Evolutionary conservation across 2,113 vertebrate species (phyloP).

Genomic region (Hippocampus zosterae): DNA sequence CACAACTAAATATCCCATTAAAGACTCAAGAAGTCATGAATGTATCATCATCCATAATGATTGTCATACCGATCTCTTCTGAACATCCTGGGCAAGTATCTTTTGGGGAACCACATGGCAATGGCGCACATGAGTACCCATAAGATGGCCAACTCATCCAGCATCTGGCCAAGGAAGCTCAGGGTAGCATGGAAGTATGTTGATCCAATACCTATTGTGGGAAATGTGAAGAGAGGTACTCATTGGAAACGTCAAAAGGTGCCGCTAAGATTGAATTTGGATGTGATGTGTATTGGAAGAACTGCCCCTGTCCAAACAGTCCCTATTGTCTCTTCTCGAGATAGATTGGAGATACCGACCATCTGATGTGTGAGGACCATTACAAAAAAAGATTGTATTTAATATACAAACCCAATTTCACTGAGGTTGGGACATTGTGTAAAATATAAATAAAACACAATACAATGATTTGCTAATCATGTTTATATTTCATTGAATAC

Average conservation of each 20-base stretch:
- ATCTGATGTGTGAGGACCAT: neutral
- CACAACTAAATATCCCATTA: neutral
- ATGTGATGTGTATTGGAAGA: neutral
- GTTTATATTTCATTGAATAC: no score
- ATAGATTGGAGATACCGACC: neutral
- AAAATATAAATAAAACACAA: no score
- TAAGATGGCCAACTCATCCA: constrained; percentile 93
- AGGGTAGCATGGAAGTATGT: constrained; percentile 97
- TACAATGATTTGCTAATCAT: no score
- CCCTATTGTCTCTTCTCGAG: neutral
- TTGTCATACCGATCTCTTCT: constrained; percentile 84
- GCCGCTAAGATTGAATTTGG: neutral
- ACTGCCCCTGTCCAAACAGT: neutral
- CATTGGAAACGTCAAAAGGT: neutral
- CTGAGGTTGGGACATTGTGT: no score
- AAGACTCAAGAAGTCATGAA: neutral
- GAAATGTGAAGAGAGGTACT: neutral
- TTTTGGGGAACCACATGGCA: constrained; percentile 96
- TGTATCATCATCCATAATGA: neutral
- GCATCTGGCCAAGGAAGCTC: constrained; percentile 97
- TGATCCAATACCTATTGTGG: constrained; percentile 85
- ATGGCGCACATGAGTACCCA: constrained; percentile 98
- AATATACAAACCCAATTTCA: no score
- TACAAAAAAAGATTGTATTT: neutral
- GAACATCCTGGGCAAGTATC: constrained; percentile 91